A percentile compares a stretch with the other conserved stretches of the same genome.
phyloP scores from a whole-genome alignment of 2,113 vertebrate genomes.

The Passer domesticus region DNA sequence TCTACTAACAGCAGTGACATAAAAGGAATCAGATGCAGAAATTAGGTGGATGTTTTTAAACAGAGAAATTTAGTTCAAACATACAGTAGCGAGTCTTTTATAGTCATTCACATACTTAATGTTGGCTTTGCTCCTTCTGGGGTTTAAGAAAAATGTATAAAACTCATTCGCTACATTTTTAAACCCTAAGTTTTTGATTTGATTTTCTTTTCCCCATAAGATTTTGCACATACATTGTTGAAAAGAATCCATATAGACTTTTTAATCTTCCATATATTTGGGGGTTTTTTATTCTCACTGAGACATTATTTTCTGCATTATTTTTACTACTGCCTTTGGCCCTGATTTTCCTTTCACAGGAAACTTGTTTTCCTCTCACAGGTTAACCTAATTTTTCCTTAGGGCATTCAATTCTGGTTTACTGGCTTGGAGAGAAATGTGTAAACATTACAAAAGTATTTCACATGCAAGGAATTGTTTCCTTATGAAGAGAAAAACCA shows the following conservation, averaged over 20 bases:
- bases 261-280: neutral
- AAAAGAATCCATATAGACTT: neutral
- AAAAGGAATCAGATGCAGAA: neutral
- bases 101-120: neutral
- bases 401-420: neutral
- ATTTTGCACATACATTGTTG: neutral
- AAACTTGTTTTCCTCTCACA: neutral
- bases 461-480: neutral
- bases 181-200: neutral
- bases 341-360: neutral
- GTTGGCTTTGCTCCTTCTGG: neutral
- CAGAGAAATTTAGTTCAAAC: neutral
- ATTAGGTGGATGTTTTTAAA: neutral
- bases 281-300: neutral
- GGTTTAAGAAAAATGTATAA: neutral
- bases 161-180: neutral
- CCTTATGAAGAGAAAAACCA: neutral
- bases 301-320: neutral
- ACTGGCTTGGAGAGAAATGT: neutral
- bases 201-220: neutral
- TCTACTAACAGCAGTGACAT: neutral
- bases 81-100: neutral
- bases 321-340: neutral
- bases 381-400: neutral
- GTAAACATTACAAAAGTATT: neutral